phyloP scores from a whole-genome alignment of 1,140 invertebrate genomes.

The Drosophila ananassae region DNA sequence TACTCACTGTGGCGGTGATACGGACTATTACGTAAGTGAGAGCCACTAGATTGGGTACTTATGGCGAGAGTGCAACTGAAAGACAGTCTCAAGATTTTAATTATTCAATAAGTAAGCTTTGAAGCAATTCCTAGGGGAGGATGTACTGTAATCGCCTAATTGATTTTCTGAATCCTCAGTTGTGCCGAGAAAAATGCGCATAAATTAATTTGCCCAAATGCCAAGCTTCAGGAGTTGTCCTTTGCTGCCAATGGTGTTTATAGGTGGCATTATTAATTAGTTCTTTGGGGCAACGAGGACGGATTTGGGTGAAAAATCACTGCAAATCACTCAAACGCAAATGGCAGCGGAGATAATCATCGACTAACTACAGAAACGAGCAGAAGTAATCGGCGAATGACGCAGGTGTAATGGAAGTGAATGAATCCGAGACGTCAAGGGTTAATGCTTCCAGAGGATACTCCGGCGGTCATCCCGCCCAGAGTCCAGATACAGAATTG shows the following conservation, averaged over 20 bases:
- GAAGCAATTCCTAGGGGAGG: conserved; percentile 33
- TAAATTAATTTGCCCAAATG: conserved; percentile 75
- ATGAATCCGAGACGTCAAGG: conserved; percentile 55
- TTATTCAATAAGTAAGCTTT: conserved; percentile 44
- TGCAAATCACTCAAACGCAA: conserved; percentile 54
- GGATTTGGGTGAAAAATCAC: conserved; percentile 71
- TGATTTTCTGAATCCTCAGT: conserved; percentile 57
- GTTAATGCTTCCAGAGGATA: conserved; percentile 17
- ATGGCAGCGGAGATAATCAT: conserved; percentile 48
- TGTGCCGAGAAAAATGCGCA: conserved; percentile 56
- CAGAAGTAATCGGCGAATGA: conserved; percentile 11
- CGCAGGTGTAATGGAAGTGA: conserved; percentile 56
- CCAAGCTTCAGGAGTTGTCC: conserved; percentile 38
- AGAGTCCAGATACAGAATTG: conserved; percentile 4
- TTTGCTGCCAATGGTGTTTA: conserved; percentile 14
- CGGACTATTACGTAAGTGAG: conserved; percentile 62
- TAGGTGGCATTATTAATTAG: conserved; percentile 66
- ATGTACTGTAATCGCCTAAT: conserved; percentile 67
- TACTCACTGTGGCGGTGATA: conserved; percentile 56
- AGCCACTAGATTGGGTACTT: conserved; percentile 11
- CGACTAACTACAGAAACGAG: conserved; percentile 8
- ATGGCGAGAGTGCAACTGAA: conserved; percentile 17
- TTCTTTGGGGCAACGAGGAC: conserved; percentile 5
- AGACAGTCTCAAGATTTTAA: conserved; percentile 21
- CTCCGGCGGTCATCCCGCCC: not conserved